These are phyloP conservation scores for Brachyhypopomus gauderio DNA, from an alignment of 2,113 vertebrate species.

Conservation along the genomic window DNA sequence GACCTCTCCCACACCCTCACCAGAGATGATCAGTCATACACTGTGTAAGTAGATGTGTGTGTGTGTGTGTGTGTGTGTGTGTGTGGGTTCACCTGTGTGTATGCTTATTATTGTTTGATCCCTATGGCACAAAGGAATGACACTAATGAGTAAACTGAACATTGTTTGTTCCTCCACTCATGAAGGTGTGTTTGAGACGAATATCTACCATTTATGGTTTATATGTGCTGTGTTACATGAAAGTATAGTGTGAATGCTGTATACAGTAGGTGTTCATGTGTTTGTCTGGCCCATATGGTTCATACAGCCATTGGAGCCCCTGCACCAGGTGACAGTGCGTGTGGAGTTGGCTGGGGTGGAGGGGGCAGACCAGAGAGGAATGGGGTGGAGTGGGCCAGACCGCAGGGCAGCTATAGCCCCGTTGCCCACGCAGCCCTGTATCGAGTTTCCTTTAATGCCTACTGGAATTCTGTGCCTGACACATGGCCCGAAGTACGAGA, in stretches of 20 bases:
- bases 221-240: neutral
- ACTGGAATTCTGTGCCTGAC: conserved; percentile 70
- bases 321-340: too few species aligned
- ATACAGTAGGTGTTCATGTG: neutral
- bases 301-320: neutral
- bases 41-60: neutral
- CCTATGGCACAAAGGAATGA: too few species aligned
- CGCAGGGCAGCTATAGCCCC: too few species aligned
- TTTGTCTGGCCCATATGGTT: neutral
- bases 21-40: neutral
- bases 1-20: neutral
- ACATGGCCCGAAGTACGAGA: conserved; percentile 50
- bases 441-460: conserved; percentile 66
- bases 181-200: too few species aligned
- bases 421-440: neutral
- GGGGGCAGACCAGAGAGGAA: too few species aligned
- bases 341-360: too few species aligned
- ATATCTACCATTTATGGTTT: neutral
- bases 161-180: too few species aligned
- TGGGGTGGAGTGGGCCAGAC: too few species aligned
- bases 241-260: neutral
- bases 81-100: neutral
- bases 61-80: neutral
- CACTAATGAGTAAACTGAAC: too few species aligned
- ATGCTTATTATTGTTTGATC: too few species aligned